phyloP scores from a whole-genome alignment of 2,888 invertebrate species.

The Latheticus oryzae region DNA sequence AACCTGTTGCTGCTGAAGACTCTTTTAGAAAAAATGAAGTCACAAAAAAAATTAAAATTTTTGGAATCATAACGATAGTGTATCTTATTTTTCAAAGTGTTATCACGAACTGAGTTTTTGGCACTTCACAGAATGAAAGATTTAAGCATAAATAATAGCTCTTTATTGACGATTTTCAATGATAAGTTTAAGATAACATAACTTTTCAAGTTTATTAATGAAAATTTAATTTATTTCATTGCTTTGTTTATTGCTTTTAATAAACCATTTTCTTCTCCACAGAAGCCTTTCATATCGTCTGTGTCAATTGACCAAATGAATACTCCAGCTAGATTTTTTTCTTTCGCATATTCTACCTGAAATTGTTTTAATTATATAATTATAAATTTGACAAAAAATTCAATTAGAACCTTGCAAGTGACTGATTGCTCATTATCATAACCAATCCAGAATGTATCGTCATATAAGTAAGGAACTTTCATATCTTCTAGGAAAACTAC shows the following conservation, averaged over 20 bases:
- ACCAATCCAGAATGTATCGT: slow-evolving; percentile 47
- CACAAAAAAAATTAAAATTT: too few relatives aligned
- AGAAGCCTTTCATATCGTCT: slow-evolving; percentile 75
- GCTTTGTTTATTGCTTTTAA: slow-evolving; percentile 65
- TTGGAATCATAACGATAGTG: too few relatives aligned
- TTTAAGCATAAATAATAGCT: too few relatives aligned
- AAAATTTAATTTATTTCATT: too few relatives aligned
- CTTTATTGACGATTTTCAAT: too few relatives aligned
- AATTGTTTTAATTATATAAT: background rate
- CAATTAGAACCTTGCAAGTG: slow-evolving; percentile 24
- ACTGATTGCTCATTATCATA: slow-evolving; percentile 47
- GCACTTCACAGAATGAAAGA: too few relatives aligned
- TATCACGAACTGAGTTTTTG: too few relatives aligned
- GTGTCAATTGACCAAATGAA: slow-evolving; percentile 83
- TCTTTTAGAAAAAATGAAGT: too few relatives aligned
- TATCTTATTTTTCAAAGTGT: too few relatives aligned
- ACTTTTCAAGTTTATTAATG: too few relatives aligned
- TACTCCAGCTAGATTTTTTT: slow-evolving; percentile 68
- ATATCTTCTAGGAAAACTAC: slow-evolving; percentile 49
- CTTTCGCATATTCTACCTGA: slow-evolving; percentile 52
- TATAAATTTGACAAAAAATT: background rate
- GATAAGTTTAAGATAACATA: too few relatives aligned
- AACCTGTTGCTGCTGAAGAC: too few relatives aligned
- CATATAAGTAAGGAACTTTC: slow-evolving; percentile 47
- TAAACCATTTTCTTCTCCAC: slow-evolving; percentile 70